These are phyloP conservation scores for Oscheius sp. DNA, from an alignment of 2,888 invertebrate genomes.

Conservation along the genomic window DNA sequence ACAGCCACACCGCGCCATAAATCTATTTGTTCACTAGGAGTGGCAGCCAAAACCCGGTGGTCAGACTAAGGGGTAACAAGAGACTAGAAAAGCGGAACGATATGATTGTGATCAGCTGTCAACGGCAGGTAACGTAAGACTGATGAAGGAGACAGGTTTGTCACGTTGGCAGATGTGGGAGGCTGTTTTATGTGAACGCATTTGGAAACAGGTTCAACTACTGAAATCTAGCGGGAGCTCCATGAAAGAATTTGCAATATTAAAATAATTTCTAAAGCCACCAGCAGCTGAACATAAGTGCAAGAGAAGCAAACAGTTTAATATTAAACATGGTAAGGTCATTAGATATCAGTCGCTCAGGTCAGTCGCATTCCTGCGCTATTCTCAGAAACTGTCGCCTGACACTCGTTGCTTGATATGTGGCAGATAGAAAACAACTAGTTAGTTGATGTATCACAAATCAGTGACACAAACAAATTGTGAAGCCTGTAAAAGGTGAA, in stretches of 20 bases:
- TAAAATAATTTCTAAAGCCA: too few relatives aligned
- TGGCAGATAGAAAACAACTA: slow-evolving; percentile 23
- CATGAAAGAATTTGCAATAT: too few relatives aligned
- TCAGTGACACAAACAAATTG: neutral
- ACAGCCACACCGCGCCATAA: slow-evolving; percentile 27
- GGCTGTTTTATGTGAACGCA: slow-evolving; percentile 24
- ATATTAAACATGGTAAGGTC: slow-evolving; percentile 25
- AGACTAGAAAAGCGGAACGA: neutral
- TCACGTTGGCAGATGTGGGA: neutral
- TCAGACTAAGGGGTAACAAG: slow-evolving; percentile 7
- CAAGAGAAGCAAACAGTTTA: slow-evolving; percentile 11
- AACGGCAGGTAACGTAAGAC: slow-evolving; percentile 25
- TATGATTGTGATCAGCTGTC: slow-evolving; percentile 2
- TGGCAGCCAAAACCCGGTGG: slow-evolving; percentile 25
- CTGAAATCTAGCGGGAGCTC: neutral
- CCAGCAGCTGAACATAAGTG: neutral
- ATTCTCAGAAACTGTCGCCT: neutral
- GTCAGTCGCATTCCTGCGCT: slow-evolving; percentile 4
- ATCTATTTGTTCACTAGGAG: slow-evolving; percentile 30
- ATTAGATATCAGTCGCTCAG: slow-evolving; percentile 23
- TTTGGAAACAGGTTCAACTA: neutral
- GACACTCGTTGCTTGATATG: neutral
- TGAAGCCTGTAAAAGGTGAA: too few relatives aligned
- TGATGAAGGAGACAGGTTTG: slow-evolving; percentile 23
- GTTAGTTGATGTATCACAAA: neutral